Conservation (phyloP, 92 coral and sea anemone species). For the Bergia sp. region DNA sequence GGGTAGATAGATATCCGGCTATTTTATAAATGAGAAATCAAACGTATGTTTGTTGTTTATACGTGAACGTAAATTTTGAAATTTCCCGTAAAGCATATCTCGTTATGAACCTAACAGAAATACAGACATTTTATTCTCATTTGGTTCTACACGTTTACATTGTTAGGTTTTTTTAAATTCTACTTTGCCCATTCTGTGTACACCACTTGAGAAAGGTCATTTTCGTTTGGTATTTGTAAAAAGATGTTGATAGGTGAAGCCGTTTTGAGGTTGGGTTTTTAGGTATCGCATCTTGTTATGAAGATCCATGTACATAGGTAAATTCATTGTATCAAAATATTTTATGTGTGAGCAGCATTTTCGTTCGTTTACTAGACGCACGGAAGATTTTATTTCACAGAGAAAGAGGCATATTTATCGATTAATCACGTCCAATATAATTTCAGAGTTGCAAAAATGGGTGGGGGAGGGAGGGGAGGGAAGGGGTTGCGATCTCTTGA, state of each 20-base stretch:
- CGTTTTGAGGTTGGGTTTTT: neutral
- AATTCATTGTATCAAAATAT: neutral
- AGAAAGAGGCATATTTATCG: slow-evolving; percentile 3
- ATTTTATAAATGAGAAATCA: too few relatives aligned
- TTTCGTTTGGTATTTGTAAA: neutral
- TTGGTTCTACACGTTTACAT: neutral
- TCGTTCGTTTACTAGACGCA: neutral
- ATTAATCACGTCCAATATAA: neutral
- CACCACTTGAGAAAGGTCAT: neutral
- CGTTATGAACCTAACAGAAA: neutral
- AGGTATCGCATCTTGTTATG: neutral
- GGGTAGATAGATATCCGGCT: too few relatives aligned
- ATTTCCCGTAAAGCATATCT: neutral
- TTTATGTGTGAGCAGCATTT: neutral
- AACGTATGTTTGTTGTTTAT: too few relatives aligned
- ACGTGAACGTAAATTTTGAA: too few relatives aligned
- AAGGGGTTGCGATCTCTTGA: too few relatives aligned
- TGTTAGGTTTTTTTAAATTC: neutral
- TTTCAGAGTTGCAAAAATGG: neutral
- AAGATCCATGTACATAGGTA: neutral
- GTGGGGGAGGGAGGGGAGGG: neutral
- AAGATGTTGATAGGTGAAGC: neutral
- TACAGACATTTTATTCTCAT: neutral
- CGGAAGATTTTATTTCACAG: neutral
- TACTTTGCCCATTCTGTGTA: neutral